Evolutionary conservation across 2,888 invertebrate genomes (phyloP), one percentile per base, ranked within the genome.

Genomic region (Malthinus seriepunctatus): DNA sequence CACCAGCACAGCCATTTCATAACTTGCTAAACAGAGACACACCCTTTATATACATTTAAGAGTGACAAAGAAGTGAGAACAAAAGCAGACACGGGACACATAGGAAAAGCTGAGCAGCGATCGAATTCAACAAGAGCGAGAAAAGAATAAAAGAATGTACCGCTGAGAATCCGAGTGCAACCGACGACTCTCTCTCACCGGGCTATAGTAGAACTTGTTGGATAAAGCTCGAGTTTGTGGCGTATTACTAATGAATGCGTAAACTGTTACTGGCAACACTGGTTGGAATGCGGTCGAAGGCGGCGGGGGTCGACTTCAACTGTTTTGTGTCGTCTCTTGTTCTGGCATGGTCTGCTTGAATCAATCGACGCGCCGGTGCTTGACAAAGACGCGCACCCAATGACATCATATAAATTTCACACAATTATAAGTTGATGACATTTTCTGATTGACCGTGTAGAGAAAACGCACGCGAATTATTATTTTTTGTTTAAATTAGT

Each of bases 221-320:
- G 61, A 57, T 56, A 57, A 61, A 61, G 56, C 61, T 57, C 50
- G 60, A 63, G 60, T 63, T 71, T 69, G 75, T 73, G 74, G 73
- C 72, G 71, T 74, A 76, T 75, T 73, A 75, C 76, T 76, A 77
- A 78, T 78, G 77, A 78, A 78, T 78, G 76, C 75, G 78, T 78
- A 78, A 78, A 77, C 75, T 76, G 76, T 76, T 76, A 73, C 71
- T 76, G 77, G 77, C 77, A 77, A 77, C 77, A 73, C 76, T 75
- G 76, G 73, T 75, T 73, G 77, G 77, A 78, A 78, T 78, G 81
- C 78, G 79, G 76, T 78, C 78, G 78, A 74, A 78, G 79, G 79
- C 79, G 80, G 80, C 77, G 79, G 79, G 79, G 81, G 81, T 80
- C 78, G 78, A 80, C 80, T 81, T 76, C 82, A 80, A 68, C 69